These are phyloP conservation scores for Poecilia latipinna DNA, from an alignment of 2,113 vertebrate genomes.

Conservation along the genomic window DNA sequence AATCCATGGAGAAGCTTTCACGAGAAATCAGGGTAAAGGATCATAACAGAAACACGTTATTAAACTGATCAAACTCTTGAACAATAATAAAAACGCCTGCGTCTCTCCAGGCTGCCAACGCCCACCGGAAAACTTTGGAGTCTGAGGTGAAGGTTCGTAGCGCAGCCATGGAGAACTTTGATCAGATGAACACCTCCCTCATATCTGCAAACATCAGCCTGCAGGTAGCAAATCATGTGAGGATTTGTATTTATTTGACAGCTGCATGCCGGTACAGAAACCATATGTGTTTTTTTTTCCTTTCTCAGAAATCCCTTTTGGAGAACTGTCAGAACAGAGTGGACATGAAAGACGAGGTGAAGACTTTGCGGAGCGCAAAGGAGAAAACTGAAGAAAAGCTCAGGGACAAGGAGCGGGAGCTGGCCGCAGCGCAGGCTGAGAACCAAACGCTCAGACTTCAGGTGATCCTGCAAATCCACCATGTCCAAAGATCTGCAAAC, in stretches of 20 bases:
- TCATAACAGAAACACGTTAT: constrained; percentile 6
- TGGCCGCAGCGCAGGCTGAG: constrained; percentile 86
- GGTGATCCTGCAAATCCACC: constrained; percentile 73
- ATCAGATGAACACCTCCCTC: constrained; percentile 90
- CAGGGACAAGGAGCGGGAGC: constrained; percentile 85
- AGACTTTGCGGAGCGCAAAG: constrained; percentile 81
- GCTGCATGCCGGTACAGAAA: background rate
- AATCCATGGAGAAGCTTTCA: constrained; percentile 90
- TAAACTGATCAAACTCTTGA: constrained; percentile 11
- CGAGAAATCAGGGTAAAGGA: constrained; percentile 87
- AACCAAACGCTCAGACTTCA: constrained; percentile 90
- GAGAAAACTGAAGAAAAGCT: constrained; percentile 87
- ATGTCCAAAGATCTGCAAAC: background rate
- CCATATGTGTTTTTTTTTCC: background rate
- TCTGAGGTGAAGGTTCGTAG: constrained; percentile 87
- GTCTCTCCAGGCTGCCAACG: constrained; percentile 83
- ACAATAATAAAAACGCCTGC: constrained; percentile 13
- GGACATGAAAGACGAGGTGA: constrained; percentile 84
- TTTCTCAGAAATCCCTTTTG: constrained; percentile 89
- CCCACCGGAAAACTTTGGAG: constrained; percentile 86
- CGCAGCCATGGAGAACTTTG: constrained; percentile 90
- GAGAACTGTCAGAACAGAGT: constrained; percentile 88
- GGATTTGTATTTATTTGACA: background rate
- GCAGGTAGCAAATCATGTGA: constrained; percentile 80
- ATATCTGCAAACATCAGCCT: constrained; percentile 88